Evolutionary conservation across 2,113 vertebrate genomes (phyloP), one percentile per base, ranked within the genome.

Genomic region (Anarrhichthys ocellatus): DNA sequence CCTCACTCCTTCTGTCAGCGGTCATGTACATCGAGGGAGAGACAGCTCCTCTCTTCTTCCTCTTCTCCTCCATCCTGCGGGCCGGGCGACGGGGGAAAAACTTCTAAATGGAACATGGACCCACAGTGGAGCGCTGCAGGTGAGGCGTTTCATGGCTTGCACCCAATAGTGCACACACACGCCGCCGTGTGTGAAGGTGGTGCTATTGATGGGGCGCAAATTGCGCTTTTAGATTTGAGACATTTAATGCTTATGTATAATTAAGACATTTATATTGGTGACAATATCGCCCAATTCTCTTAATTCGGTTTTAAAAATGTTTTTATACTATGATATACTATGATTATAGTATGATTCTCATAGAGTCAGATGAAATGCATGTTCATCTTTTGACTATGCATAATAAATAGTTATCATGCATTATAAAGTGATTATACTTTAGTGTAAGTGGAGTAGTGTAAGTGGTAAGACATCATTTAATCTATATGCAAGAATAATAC

Each of bases 1-100:
- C 62, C 78, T 89, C 86, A 61, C 77, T 85, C 77, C 75, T 46
- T 89, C 84, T 91, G 86, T 93, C 89, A 88, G 87, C 62, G 46
- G 80, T 88, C 87, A 73, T 81, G 88, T 89, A 83, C 86, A 83
- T 83, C 82, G 74, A 29, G 24, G 69, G 56, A 6, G 62, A 78
- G 86, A 84, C 73, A 2, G 59, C 79, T 72, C 69, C 69, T 74
- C 77, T 32, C 29, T 32, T 32, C 29, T 73, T 73, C 61, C 78
- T 76, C 78, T 62, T 65, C 46, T 24, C 1, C 44, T 78, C 81
- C 63, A 3, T 81, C 83, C 74, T 64, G 13, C 32, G 36, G 59
- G 56, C 8, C 9, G 22, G 36, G 61, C 64, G 14, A 80, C 17
- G 5, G 82, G 70, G 38, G 56, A 6, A 65, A 65, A 22, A 9